Base-by-base conservation (phyloP, 2,888 invertebrate species). In the Drosophila aldrichi region DNA sequence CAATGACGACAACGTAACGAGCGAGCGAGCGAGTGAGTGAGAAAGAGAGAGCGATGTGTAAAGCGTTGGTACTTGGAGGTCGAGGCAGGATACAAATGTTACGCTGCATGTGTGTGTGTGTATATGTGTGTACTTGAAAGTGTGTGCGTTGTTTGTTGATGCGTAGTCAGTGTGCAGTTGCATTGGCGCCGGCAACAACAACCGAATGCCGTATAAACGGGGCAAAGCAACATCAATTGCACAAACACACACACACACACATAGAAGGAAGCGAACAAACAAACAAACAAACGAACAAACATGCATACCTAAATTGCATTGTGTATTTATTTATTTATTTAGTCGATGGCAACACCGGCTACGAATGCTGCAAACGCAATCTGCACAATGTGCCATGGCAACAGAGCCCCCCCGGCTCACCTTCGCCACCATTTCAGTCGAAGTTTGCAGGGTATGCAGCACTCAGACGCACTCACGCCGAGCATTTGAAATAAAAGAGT, bases 291-390 rank as follows among this genome's bases (percentile, higher is more conserved):
- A 72, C 62, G 74, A 62, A 70, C 72, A 75, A 58, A 65, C 70
- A 77, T 64, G 64, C 68, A 71, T 59, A 74, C 69, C 79, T 84
- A 84, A 82, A 85, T 82, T 86, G 84, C 84, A 84, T 62, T 72
- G 66, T 75, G 59, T 78, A 73, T 83, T 75, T 86, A 82, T 85
- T 82, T 82, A 84, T 84, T 83, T 83, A 87, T 87, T 84, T 84
- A 79, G 79, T 81, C 87, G 80, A 86, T 79, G 83, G 82, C 84
- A 81, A 77, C 81, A 77, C 72, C 80, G 80, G 10, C 43, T 7
- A 79, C 65, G 79, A 70, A 59, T 57, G 70, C 56, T 59, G 36
- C 78, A 61, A 72, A 76, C 57, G 73, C 77, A 81, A 74, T 82
- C 80, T 81, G 79, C 77, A 82, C 77, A 81, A 82, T 73, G 81